Evolutionary conservation across 2,888 invertebrate species (phyloP), one percentile per base, ranked within the genome.

Genomic region (Resseliella maxima): DNA sequence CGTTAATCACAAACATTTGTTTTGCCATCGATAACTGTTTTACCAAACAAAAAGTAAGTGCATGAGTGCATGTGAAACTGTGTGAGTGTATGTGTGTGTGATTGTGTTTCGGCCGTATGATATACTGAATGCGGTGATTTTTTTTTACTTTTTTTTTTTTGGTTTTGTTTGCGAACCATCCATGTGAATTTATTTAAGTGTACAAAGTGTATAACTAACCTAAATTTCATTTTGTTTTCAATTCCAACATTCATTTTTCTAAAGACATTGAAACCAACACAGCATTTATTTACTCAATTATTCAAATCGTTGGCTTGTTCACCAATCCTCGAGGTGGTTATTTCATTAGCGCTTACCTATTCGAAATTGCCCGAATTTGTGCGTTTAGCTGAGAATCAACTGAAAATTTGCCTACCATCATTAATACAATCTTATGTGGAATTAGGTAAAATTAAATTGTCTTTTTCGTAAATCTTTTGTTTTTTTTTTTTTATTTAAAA

Each of bases 321-420:
- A 87, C 94, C 96, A 89, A 95, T 97, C 85, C 97, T 98, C 92
- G 98, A 98, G 93, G 96, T 98, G 89, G 95, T 96, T 86, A 95
- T 98, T 91, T 96, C 96, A 87, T 93, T 98, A 89, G 95, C 96
- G 87, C 92, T 98, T 88, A 94, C 95, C 88, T 94, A 96, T 90
- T 97, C 97, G 27, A 93, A 94, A 83, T 95, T 95, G 90, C 90
- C 93, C 85, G 97, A 98, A 89, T 93, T 96, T 87, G 93, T 94
- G 87, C 92, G 92, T 88, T 92, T 94, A 89, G 96, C 98, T 41
- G 93, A 94, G 88, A 94, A 95, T 89, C 96, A 96, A 91, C 92
- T 98, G 87, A 95, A 95, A 90, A 94, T 94, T 90, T 95, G 95
- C 90, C 93, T 98, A 88, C 95, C 97, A 87, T 95, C 96, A 90